These are phyloP conservation scores for Sinopyrophorus schimmeli DNA, from an alignment of 2,888 invertebrate species.

Conservation along the genomic window DNA sequence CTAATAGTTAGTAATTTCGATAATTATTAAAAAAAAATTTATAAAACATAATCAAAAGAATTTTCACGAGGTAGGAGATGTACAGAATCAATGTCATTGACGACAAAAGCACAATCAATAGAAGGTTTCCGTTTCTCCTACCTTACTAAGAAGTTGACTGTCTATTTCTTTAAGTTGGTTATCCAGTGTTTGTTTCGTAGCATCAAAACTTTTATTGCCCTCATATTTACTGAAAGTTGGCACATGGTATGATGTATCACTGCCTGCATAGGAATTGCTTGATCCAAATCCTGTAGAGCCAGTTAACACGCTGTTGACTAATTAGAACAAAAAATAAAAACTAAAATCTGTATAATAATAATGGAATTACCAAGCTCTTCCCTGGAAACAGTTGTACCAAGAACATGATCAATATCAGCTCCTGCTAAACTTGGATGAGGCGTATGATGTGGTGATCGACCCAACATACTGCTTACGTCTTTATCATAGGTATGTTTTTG, in stretches of 20 bases:
- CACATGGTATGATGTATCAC: constrained; percentile 59
- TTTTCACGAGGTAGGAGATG: too few species aligned
- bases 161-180: constrained; percentile 82
- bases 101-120: constrained; percentile 48
- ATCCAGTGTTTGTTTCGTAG: constrained; percentile 74
- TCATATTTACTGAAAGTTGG: constrained; percentile 56
- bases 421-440: constrained; percentile 58
- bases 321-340: constrained; percentile 24
- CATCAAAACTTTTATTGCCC: constrained; percentile 68
- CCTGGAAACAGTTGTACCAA: constrained; percentile 55
- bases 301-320: constrained; percentile 63
- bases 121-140: constrained; percentile 57
- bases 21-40: constrained; percentile 10
- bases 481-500: constrained; percentile 79
- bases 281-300: constrained; percentile 62
- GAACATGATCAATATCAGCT: constrained; percentile 56
- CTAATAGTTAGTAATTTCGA: constrained; percentile 1
- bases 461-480: constrained; percentile 62
- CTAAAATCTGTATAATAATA: neutral
- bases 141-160: constrained; percentile 70
- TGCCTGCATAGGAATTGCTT: constrained; percentile 61
- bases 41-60: too few species aligned
- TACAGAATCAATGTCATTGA: constrained; percentile 31
- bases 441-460: constrained; percentile 57
- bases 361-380: constrained; percentile 54